A percentile compares a stretch with the other conserved stretches of the same genome.
Conservation (phyloP, 2,113 vertebrate genomes). For the Nycticebus coucang region DNA sequence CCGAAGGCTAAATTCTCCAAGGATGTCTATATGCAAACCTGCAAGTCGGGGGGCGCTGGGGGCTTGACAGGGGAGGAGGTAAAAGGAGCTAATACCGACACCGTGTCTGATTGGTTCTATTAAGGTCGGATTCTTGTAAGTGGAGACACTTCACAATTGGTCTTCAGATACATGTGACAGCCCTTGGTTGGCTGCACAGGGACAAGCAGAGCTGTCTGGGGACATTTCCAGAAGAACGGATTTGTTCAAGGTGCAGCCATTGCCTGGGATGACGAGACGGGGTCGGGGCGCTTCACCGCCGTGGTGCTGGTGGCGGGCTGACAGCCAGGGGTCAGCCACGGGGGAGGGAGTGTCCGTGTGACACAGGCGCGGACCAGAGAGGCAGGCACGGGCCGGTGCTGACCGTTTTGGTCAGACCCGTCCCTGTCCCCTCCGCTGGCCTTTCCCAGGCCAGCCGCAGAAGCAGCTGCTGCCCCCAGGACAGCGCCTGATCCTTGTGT, state of each 20-base stretch:
- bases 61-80: not conserved
- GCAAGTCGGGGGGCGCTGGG: not conserved
- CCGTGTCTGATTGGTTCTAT: not conserved
- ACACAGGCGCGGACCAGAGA: not conserved
- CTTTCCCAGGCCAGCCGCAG: not conserved
- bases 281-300: not conserved
- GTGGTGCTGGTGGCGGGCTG: not conserved
- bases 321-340: not conserved
- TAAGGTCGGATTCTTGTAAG: not conserved
- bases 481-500: not conserved
- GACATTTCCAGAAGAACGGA: conserved; percentile 3
- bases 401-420: not conserved
- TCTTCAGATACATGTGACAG: not conserved
- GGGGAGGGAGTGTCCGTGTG: not conserved
- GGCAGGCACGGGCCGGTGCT: not conserved
- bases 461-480: not conserved
- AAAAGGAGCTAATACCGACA: not conserved
- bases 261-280: not conserved
- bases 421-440: not conserved
- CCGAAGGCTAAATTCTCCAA: not conserved
- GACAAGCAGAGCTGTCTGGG: not conserved
- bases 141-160: not conserved
- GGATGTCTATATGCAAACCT: not conserved
- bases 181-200: not conserved
- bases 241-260: not conserved